Evolutionary conservation across 2,888 invertebrate genomes (phyloP).

Genomic region (Pachliopta kotzebuea): DNA sequence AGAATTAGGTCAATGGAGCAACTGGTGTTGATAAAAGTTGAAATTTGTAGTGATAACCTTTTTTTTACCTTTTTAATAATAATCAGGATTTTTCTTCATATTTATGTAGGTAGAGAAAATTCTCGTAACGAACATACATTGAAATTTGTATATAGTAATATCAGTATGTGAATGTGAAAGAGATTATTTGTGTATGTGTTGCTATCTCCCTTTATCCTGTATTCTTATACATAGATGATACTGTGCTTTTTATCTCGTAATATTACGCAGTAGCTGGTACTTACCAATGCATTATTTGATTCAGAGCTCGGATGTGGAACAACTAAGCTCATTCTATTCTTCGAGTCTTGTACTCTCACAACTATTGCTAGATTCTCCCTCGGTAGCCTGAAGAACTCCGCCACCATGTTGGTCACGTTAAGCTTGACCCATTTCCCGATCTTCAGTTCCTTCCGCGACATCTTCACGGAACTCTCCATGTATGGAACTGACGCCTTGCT

Average conservation of each 20-base stretch:
- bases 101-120: no score
- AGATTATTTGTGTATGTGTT: not conserved
- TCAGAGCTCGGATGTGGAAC: conserved; percentile 85
- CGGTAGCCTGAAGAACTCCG: conserved; percentile 88
- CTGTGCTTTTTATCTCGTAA: not conserved
- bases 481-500: conserved; percentile 65
- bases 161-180: no score
- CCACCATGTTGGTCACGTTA: conserved; percentile 87
- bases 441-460: conserved; percentile 75
- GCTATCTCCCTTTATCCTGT: not conserved
- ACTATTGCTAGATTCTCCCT: conserved; percentile 88
- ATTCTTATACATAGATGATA: not conserved
- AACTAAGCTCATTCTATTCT: conserved; percentile 81
- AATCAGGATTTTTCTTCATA: no score
- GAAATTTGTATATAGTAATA: no score
- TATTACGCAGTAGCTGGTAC: conserved; percentile 35
- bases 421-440: conserved; percentile 86
- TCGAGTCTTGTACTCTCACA: conserved; percentile 84
- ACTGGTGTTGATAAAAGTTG: conserved; percentile 8
- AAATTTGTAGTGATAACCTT: conserved; percentile 13
- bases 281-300: conserved; percentile 74
- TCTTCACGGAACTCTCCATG: conserved; percentile 62
- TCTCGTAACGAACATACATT: no score
- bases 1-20: conserved; percentile 12
- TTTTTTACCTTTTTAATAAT: not conserved